These are phyloP conservation scores for Dasypolia templi DNA, from an alignment of 2,888 invertebrate species.

Conservation along the genomic window DNA sequence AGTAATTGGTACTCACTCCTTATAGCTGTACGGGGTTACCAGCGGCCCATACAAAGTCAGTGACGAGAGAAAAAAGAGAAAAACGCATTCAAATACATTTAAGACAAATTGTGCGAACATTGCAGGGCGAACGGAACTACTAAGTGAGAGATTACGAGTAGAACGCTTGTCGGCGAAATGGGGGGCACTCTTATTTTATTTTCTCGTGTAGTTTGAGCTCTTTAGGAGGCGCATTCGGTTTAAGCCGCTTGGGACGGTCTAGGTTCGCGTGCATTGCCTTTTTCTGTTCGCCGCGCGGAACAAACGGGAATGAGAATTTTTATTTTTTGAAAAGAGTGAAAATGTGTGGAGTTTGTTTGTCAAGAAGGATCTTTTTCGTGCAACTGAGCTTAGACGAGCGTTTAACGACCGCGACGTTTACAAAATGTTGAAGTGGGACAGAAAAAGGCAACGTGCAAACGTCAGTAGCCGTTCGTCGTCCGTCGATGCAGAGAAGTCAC, in stretches of 20 bases:
- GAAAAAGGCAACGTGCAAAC: conserved; percentile 79
- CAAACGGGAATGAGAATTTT: conserved; percentile 74
- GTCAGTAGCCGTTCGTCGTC: conserved; percentile 69
- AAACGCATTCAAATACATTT: conserved; percentile 91
- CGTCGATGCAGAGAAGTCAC: conserved; percentile 86
- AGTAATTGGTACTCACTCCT: conserved; percentile 93
- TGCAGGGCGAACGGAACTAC: conserved; percentile 91
- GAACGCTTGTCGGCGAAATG: conserved; percentile 88
- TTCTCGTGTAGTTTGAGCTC: conserved; percentile 88
- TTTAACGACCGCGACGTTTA: conserved; percentile 48
- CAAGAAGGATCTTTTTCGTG: conserved; percentile 56
- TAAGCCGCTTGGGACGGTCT: conserved; percentile 86
- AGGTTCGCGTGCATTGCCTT: conserved; percentile 85
- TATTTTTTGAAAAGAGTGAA: conserved; percentile 73
- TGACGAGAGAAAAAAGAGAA: conserved; percentile 91
- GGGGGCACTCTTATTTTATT: conserved; percentile 86
- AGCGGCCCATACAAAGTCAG: conserved; percentile 93
- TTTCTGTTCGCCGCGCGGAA: conserved; percentile 80
- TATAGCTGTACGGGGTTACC: conserved; percentile 92
- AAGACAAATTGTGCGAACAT: conserved; percentile 91
- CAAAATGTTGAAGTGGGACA: conserved; percentile 60
- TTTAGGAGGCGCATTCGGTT: conserved; percentile 86
- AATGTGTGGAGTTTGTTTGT: conserved; percentile 65
- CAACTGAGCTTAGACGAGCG: conserved; percentile 58
- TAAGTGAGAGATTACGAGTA: conserved; percentile 91